These are phyloP conservation scores for Brevimyrus niger DNA, from an alignment of 2,113 vertebrate species.

Conservation along the genomic window DNA sequence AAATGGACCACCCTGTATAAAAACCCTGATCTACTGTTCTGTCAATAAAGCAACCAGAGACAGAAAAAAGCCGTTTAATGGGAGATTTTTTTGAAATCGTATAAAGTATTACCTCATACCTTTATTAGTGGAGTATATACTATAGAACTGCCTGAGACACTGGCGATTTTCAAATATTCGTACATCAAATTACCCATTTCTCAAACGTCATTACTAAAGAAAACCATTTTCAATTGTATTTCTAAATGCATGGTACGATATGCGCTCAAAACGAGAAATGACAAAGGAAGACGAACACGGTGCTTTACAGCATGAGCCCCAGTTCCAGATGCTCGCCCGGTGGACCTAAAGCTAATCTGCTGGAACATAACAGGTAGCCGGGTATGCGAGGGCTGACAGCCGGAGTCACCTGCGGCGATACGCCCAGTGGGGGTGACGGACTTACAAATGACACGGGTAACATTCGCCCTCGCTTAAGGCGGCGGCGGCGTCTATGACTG, in stretches of 20 bases:
- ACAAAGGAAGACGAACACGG: neutral
- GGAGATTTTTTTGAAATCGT: neutral
- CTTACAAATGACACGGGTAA: neutral
- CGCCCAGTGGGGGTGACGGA: neutral
- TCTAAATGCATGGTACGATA: neutral
- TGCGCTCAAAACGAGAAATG: neutral
- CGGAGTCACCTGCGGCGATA: neutral
- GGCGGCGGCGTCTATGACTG: neutral
- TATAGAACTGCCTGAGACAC: neutral
- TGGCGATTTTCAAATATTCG: neutral
- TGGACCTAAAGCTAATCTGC: neutral
- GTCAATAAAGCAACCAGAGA: neutral
- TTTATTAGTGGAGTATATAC: neutral
- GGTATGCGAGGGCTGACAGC: neutral
- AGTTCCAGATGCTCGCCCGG: neutral
- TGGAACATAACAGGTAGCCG: neutral
- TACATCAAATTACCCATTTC: neutral
- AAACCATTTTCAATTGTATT: neutral
- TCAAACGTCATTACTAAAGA: neutral
- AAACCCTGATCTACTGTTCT: neutral
- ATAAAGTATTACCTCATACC: neutral
- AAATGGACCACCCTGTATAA: neutral
- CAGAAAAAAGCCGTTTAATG: neutral
- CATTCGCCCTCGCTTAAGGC: neutral
- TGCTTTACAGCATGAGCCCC: neutral